Conservation (phyloP, 1,140 invertebrate genomes). For the Drosophila neocordata region DNA sequence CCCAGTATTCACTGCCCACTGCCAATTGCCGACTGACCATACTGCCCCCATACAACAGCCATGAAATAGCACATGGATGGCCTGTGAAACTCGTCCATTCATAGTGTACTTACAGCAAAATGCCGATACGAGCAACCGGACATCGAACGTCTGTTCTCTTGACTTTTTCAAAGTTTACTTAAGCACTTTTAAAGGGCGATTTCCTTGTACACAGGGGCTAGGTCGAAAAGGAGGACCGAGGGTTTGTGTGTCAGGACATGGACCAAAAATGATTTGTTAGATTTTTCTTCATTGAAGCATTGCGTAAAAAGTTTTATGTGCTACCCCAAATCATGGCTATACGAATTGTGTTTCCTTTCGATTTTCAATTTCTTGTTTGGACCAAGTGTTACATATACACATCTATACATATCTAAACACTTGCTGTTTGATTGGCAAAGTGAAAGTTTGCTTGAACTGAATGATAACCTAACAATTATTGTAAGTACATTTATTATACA, state of each 20-base stretch:
- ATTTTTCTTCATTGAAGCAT: constrained; percentile 26
- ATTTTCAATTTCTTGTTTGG: constrained; percentile 8
- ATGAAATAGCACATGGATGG: constrained; percentile 5
- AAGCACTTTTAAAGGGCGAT: constrained; percentile 34
- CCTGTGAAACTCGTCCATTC: neutral
- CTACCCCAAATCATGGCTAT: neutral
- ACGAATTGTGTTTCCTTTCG: constrained; percentile 10
- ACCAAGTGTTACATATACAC: no score
- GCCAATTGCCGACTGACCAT: no score
- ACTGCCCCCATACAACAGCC: neutral
- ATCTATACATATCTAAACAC: no score
- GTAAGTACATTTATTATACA: neutral
- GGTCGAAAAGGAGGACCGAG: neutral
- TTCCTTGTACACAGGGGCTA: constrained; percentile 7
- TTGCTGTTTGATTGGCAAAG: neutral
- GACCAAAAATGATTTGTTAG: constrained; percentile 29
- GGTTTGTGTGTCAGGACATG: neutral
- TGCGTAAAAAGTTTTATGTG: constrained; percentile 21
- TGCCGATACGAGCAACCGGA: constrained; percentile 14
- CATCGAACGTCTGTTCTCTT: constrained; percentile 44
- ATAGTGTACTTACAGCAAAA: neutral
- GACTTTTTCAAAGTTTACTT: constrained; percentile 47
- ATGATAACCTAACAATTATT: neutral
- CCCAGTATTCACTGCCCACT: neutral
- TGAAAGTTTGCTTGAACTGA: neutral